Base-by-base conservation (phyloP, 2,888 invertebrate species). In the Yponomeuta cagnagella region DNA sequence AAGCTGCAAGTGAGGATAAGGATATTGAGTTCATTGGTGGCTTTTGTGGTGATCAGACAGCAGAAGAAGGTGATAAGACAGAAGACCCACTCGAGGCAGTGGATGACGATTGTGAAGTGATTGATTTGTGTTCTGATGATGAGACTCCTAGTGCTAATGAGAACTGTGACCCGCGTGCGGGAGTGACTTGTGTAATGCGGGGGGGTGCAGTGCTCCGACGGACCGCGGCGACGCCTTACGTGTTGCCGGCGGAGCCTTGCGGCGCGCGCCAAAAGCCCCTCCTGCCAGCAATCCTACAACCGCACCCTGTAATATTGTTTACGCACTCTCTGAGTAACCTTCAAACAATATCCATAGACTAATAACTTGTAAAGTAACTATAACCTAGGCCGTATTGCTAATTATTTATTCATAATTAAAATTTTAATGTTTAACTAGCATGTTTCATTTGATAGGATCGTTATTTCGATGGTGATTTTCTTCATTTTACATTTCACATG, bases 41-140 rank as follows among this genome's bases (percentile, higher is more conserved):
- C n/a, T 73, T 83, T 48, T 30, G 52, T 65, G 67, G 43, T 58
- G 37, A 65, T 37, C 43, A 67, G 37, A 30, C n/a, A 37, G 43
- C 43, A n/a, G 64, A 63, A 9, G 85, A 85, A 43, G 80, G 82
- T 71, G 88, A 87, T 72, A 83, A 82, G 70, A 76, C 80, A 1
- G 73, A 78, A 63, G 84, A 90, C 74, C 89, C 90, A 8, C 76
- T 90, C 71, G 86, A 86, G 73, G 79, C 85, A 71, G 73, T 76
- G 48, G 88, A 88, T 68, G 79, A 77, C 76, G 89, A 87, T n/a
- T 88, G 89, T 86, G 93, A 94, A 79, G 93, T 94, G 80, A 95
- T 95, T 76, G 94, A 95, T 81, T 90, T 95, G 79, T 95, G 95
- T 82, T 95, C 95, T 1, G 95, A 95, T 72, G 95, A 95, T 76